These are phyloP conservation scores for Heliangelus exortis DNA, from an alignment of 2,797 vertebrate species.

Conservation along the genomic window DNA sequence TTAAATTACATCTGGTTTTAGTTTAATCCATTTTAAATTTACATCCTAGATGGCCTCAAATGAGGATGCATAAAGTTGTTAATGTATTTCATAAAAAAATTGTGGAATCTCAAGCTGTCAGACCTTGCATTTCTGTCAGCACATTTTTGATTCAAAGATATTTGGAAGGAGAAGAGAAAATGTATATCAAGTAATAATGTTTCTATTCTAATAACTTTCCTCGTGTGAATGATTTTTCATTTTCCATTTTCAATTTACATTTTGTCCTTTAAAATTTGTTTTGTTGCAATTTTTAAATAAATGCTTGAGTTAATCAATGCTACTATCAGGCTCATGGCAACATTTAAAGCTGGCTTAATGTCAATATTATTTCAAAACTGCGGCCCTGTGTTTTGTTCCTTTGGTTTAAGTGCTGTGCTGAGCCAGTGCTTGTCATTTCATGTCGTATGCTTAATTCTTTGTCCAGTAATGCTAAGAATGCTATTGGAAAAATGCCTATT, in stretches of 20 bases:
- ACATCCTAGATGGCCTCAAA: slow-evolving; percentile 4
- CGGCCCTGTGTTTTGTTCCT: neutral
- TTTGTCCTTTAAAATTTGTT: neutral
- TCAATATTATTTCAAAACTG: neutral
- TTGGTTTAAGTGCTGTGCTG: slow-evolving; percentile 3
- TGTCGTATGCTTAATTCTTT: slow-evolving; percentile 40
- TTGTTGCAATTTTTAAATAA: neutral
- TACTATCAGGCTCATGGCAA: neutral
- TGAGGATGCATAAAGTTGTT: slow-evolving; percentile 13
- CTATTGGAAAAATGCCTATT: neutral
- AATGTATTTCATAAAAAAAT: slow-evolving; percentile 8
- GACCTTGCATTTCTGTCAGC: slow-evolving; percentile 11
- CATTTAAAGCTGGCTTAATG: slow-evolving; percentile 18
- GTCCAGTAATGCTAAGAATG: neutral
- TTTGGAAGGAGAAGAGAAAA: neutral
- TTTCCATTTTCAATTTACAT: neutral
- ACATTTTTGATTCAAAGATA: neutral
- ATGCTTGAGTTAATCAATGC: neutral
- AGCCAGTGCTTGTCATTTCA: slow-evolving; percentile 18
- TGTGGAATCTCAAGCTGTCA: neutral
- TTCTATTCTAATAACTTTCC: neutral
- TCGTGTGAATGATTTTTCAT: neutral
- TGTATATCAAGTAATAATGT: neutral
- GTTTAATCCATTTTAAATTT: slow-evolving; percentile 45
- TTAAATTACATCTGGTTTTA: slow-evolving; percentile 22